Percentiles rank a stretch among this genome's conserved stretches.
Evolutionary conservation across 1,140 invertebrate genomes (phyloP).

Genomic region (Periplaneta americana): DNA sequence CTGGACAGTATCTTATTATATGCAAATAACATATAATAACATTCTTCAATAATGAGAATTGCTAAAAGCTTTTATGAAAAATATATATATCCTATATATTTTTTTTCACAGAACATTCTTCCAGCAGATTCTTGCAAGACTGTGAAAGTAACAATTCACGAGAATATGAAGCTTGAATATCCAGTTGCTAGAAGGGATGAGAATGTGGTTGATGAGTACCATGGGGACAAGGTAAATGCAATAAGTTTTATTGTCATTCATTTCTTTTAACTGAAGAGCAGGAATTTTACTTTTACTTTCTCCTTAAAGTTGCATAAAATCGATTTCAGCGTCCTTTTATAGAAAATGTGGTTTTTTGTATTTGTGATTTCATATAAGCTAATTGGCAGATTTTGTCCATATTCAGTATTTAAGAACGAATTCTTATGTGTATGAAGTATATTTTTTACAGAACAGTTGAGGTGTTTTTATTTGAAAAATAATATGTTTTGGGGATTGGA

Average conservation of each 20-base stretch:
- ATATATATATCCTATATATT: neutral
- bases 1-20: neutral
- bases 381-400: too few relatives aligned
- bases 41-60: neutral
- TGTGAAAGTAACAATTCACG: neutral
- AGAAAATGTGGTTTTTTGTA: too few relatives aligned
- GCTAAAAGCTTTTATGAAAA: neutral
- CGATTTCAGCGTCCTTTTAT: too few relatives aligned
- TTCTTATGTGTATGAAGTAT: too few relatives aligned
- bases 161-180: constrained; percentile 48
- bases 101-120: neutral
- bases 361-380: too few relatives aligned
- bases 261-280: neutral
- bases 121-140: neutral
- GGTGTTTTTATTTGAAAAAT: too few relatives aligned
- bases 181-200: constrained; percentile 74
- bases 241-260: neutral
- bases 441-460: too few relatives aligned
- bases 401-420: neutral
- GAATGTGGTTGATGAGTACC: constrained; percentile 69
- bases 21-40: neutral
- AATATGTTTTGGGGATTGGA: too few relatives aligned
- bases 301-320: constrained; percentile 10
- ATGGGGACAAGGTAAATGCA: constrained; percentile 68
- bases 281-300: constrained; percentile 1